phyloP scores from a whole-genome alignment of 2,888 invertebrate genomes.

The Drosophila histrio region DNA sequence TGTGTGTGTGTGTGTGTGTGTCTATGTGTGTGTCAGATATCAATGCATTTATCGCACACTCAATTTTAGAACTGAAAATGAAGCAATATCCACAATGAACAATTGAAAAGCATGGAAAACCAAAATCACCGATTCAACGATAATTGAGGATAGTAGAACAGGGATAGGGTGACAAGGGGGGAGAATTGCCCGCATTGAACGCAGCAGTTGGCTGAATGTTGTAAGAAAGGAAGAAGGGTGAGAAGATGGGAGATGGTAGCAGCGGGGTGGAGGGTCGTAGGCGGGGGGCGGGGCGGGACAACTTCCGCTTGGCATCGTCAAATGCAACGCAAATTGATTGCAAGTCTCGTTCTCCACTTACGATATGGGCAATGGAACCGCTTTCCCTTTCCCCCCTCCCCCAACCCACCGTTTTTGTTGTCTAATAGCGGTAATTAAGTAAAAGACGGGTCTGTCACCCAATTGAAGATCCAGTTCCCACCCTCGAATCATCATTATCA shows the following conservation, averaged over 20 bases:
- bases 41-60: constrained; percentile 55
- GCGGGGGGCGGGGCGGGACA: not conserved
- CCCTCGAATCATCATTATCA: not conserved
- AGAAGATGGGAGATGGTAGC: not conserved
- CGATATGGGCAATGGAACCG: not conserved
- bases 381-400: not conserved
- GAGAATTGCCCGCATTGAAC: constrained; percentile 8
- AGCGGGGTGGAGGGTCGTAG: too few relatives aligned
- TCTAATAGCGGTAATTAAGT: constrained; percentile 68
- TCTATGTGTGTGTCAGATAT: constrained; percentile 15
- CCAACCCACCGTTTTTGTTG: not conserved
- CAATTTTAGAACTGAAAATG: constrained; percentile 33
- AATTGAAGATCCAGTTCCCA: constrained; percentile 25
- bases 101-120: constrained; percentile 45
- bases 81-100: constrained; percentile 21
- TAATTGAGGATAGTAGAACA: constrained; percentile 40
- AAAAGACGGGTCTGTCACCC: constrained; percentile 48
- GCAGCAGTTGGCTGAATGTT: constrained; percentile 13
- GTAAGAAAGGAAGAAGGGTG: not conserved
- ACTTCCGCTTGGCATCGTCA: constrained; percentile 48
- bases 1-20: constrained; percentile 9
- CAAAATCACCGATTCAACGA: constrained; percentile 43
- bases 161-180: not conserved
- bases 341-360: constrained; percentile 48
- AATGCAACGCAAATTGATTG: constrained; percentile 73